Evolutionary conservation across 2,797 vertebrate species (phyloP), one percentile per base, ranked within the genome.

Genomic region (Siniperca scherzeri): DNA sequence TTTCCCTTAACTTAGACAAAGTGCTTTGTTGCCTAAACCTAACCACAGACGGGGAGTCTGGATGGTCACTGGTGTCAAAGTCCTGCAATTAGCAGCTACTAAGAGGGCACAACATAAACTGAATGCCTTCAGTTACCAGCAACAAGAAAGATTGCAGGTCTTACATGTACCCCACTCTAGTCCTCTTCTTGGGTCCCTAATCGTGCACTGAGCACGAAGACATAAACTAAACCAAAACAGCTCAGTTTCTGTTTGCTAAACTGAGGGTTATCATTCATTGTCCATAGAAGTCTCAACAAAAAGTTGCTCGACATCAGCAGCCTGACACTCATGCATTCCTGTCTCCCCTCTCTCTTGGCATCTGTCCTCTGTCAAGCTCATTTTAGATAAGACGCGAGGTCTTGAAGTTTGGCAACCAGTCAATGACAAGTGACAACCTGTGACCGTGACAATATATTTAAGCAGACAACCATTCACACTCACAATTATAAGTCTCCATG

Each of bases 361-460:
- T 85, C 70, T 67, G 70, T 48, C 6, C 9, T 40, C 61, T 67
- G 75, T 79, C 71, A 82, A 42, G 14, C 52, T 83, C 46, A 65
- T 55, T 66, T 77, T 69, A 80, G 77, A 83, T 70, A 65, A 80
- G 60, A 61, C 71, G 6, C 2, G 21, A 7, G 27, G 22, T 22
- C 30, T 69, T 38, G 17, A 21, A 68, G 48, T 53, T 68, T 68
- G 59, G 22, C 65, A 70, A 56, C 73, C 65, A 66, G 69, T 77
- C 68, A 73, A 60, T 74, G 73, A 70, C 8, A 27, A 53, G 52
- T 52, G 66, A 14, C 66, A 40, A 64, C 25, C 46, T 36, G 30
- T 53, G 38, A 48, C 25, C 27, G 50, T 60, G 71, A 72, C 27
- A 62, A 44, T 25, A 55, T 30, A 53, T n/a, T 3, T 4, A 75